Evolutionary conservation across 1,140 invertebrate species (phyloP), one percentile per base, ranked within the genome.

Genomic region (Acromyrmex echinatior): DNA sequence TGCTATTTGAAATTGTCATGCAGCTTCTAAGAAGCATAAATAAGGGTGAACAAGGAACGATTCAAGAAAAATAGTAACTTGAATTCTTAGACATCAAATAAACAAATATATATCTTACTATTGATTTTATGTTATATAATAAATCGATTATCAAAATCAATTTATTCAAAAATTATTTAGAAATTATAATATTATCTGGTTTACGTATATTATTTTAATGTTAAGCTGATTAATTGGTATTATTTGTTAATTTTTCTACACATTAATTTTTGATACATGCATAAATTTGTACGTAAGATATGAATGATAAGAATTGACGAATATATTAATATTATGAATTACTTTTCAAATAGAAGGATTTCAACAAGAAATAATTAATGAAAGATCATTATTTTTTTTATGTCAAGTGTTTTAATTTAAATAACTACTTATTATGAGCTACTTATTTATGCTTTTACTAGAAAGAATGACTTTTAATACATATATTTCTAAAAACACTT

Each of bases 101-200:
- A 25, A 39, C 18, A 39, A 31, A 25, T 76, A 58, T 76, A 58
- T 58, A 39, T 73, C 14, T 76, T 10, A n/a, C 5, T 35, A 25
- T 39, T 56, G 12, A 2, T 31, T 76, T 58, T 3, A 39, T n/a
- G n/a, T n/a, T n/a, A n/a, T n/a, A n/a, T n/a, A n/a, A n/a, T 21
- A 58, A 58, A 25, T 35, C 2, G 18, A 74, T 74, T 58, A 58
- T 1, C 10, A 2, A 3, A 21, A 4, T 58, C 3, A 25, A 4
- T 12, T 56, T 74, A n/a, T 56, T 58, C 6, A 21, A n/a, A 14
- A 63, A 63, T 12, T 45, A 53, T 78, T 74, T 58, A 74, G 5
- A 77, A 78, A 7, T 45, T 4, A 9, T 4, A 63, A 78, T 9
- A 77, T 63, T 63, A 0, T 28, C 31, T 39, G 39, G 35, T 63